Conservation (phyloP, 2,113 vertebrate genomes). For the Tylochromis polylepis region DNA sequence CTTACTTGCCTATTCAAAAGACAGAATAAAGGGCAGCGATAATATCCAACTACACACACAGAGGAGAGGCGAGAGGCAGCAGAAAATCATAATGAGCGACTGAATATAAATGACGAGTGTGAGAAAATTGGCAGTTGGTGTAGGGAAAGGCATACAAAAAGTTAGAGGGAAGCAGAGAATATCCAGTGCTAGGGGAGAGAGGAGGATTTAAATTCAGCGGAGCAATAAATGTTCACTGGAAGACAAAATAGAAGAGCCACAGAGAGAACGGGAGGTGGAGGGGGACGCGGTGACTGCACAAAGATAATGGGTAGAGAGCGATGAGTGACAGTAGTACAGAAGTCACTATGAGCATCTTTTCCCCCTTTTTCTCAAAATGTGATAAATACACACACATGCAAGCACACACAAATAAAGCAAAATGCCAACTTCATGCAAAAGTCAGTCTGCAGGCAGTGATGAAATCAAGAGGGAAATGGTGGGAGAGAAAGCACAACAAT, state of each 20-base stretch:
- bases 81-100: conserved; percentile 3
- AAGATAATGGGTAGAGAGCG: conserved; percentile 22
- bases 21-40: not conserved
- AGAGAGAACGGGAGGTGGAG: not conserved
- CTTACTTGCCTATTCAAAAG: not conserved
- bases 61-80: not conserved
- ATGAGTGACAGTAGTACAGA: conserved; percentile 27
- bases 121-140: conserved; percentile 9
- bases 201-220: conserved; percentile 29
- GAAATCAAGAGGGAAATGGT: not conserved
- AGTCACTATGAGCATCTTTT: not conserved
- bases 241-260: conserved; percentile 17
- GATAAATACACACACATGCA: not conserved
- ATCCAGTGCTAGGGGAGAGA: not conserved
- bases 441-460: not conserved
- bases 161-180: not conserved
- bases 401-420: not conserved
- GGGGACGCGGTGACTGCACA: not conserved
- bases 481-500: not conserved
- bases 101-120: not conserved
- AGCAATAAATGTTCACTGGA: conserved; percentile 34
- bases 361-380: not conserved
- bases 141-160: conserved; percentile 21
- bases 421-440: not conserved
- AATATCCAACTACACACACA: not conserved